phyloP scores from a whole-genome alignment of 2,888 invertebrate species.

The Creontiades dilutus region DNA sequence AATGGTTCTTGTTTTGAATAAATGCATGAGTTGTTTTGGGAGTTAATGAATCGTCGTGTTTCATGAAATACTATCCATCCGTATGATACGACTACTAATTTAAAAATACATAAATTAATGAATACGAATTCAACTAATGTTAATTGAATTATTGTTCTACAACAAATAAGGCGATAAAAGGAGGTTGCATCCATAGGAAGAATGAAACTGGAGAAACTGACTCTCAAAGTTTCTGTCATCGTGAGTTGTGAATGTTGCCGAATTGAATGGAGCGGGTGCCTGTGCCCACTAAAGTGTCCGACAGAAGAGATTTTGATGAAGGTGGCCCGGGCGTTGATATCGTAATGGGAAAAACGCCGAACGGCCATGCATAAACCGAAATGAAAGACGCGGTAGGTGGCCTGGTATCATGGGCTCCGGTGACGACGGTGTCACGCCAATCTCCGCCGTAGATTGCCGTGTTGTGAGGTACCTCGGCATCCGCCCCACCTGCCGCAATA shows the following conservation, averaged over 20 bases:
- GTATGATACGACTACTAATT: too few species aligned
- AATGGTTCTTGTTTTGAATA: too few species aligned
- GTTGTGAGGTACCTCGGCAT: slow-evolving; percentile 42
- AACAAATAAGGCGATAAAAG: too few species aligned
- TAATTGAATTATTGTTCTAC: too few species aligned
- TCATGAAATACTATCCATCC: too few species aligned
- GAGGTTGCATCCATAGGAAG: too few species aligned
- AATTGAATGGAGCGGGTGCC: not conserved
- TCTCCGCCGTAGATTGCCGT: slow-evolving; percentile 67
- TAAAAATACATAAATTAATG: too few species aligned
- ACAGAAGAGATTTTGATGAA: slow-evolving; percentile 12
- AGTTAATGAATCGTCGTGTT: too few species aligned
- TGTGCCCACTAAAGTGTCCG: not conserved
- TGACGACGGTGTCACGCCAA: slow-evolving; percentile 56
- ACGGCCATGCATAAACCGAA: not conserved
- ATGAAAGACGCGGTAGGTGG: slow-evolving; percentile 52
- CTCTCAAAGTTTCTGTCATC: not conserved
- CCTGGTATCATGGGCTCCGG: slow-evolving; percentile 16
- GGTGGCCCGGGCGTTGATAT: slow-evolving; percentile 33
- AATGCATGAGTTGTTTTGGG: too few species aligned
- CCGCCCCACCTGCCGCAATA: not conserved
- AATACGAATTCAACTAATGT: too few species aligned
- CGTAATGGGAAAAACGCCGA: not conserved
- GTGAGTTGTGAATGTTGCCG: slow-evolving; percentile 25
- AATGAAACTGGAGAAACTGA: slow-evolving; percentile 2